Base-by-base conservation (phyloP, 1,140 invertebrate species). In the Aporrectodea caliginosa region DNA sequence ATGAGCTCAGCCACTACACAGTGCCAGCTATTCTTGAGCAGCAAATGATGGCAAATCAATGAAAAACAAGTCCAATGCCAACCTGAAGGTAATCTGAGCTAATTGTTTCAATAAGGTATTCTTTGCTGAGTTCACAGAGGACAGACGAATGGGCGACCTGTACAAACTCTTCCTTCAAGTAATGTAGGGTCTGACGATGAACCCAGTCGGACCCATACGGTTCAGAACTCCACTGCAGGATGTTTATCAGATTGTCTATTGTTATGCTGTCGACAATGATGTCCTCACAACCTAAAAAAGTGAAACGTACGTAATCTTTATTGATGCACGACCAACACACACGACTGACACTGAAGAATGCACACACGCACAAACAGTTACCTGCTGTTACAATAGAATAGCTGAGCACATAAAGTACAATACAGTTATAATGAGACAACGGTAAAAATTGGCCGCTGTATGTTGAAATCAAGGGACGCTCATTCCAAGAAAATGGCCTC, bases 171-270 rank as follows among this genome's bases (percentile, higher is more conserved):
- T 97, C 93, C 35, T 93, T 90, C 6, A 96, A 89, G 89, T 92
- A 95, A 82, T 94, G 92, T 80, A 94, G 91, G 34, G 94, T 93
- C 86, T 94, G 95, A 79, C 95, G 90, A 83, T 94, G 92, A 22
- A 96, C 94, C 95, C 95, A 98, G n/a, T 92, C 92, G 1, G 94
- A 95, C 29, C 95, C 96, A 87, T 97, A 94, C 0, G 95, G 92
- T 86, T 95, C 93, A 81, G 91, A 91, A 27, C 94, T 92, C 96
- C 96, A 98, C 83, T 90, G 90, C 34, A 91, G 83, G 27, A 90
- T 85, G 2, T 83, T 81, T 1, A 87, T 76, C 91, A 98, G 88
- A 80, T 93, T 94, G 84, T 97, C 92, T 85, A 94, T 84, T 16
- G 92, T 92, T 71, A 98, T 90, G 87, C 92, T 93, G 84, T 97